These are phyloP conservation scores for Hymenochirus boettgeri DNA, from an alignment of 2,113 vertebrate genomes.

Conservation along the genomic window DNA sequence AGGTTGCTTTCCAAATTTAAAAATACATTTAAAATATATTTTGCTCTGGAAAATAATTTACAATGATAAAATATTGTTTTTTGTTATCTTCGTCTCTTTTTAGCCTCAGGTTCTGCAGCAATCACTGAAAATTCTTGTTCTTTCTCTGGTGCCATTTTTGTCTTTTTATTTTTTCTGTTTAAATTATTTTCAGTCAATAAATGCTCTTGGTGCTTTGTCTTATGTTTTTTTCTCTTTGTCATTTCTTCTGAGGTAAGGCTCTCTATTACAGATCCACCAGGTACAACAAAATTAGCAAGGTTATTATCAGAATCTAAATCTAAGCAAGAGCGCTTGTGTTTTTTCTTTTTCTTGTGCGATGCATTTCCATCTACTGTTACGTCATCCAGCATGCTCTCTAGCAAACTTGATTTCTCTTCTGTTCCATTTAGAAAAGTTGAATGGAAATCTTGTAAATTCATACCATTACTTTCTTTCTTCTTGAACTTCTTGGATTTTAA, in stretches of 20 bases:
- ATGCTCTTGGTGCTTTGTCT: conserved; percentile 47
- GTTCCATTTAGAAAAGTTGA: not conserved
- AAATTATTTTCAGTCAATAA: conserved; percentile 69
- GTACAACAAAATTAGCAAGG: not conserved
- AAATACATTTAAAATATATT: conserved; percentile 25
- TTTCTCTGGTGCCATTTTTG: conserved; percentile 58
- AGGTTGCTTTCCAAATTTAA: too few species aligned
- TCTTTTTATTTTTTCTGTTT: conserved; percentile 74
- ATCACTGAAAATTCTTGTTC: conserved; percentile 31
- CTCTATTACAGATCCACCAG: not conserved
- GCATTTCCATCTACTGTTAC: not conserved
- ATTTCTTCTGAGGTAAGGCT: conserved; percentile 10
- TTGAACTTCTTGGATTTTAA: conserved; percentile 55
- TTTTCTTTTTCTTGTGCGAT: conserved; percentile 30
- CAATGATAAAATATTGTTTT: not conserved
- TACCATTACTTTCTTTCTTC: conserved; percentile 52
- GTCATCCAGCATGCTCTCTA: not conserved
- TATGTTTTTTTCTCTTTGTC: conserved; percentile 51
- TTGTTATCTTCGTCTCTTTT: conserved; percentile 73
- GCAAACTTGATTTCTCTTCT: not conserved
- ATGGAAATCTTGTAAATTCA: not conserved
- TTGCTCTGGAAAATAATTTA: conserved; percentile 17
- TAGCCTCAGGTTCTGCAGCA: conserved; percentile 53
- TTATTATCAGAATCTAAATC: not conserved
- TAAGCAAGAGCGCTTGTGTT: not conserved